Evolutionary conservation across 1,140 invertebrate genomes (phyloP).

Genomic region (Drosophila punjabiensis): DNA sequence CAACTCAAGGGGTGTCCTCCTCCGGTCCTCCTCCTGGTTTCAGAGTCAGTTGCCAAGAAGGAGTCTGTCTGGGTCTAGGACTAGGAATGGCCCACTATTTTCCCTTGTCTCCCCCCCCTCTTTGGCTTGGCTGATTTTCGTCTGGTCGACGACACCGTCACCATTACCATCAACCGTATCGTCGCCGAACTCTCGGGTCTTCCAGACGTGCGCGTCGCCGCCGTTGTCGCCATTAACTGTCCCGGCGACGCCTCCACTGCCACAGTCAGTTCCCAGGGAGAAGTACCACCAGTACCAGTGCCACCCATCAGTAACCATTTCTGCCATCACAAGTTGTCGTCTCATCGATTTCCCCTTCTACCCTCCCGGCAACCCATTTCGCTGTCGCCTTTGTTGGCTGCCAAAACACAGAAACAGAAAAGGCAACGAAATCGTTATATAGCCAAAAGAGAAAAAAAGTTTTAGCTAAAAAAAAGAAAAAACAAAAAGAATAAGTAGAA

Average conservation of each 20-base stretch:
- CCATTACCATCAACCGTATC: conserved; percentile 41
- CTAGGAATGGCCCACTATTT: conserved; percentile 23
- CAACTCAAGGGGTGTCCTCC: conserved; percentile 8
- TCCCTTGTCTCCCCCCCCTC: background rate
- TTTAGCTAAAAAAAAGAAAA: conserved; percentile 35
- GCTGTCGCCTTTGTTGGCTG: conserved; percentile 61
- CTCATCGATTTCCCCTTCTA: conserved; percentile 60
- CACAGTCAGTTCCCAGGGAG: conserved; percentile 2
- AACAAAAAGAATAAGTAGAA: conserved; percentile 35
- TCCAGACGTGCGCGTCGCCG: conserved; percentile 69
- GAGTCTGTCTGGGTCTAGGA: conserved; percentile 21
- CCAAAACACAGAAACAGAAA: conserved; percentile 52
- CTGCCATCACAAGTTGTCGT: conserved; percentile 48
- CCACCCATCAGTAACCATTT: conserved; percentile 5
- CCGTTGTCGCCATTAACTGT: conserved; percentile 70
- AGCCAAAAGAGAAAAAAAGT: conserved; percentile 25
- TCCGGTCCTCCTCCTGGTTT: background rate
- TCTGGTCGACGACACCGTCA: conserved; percentile 72
- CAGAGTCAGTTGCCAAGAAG: background rate
- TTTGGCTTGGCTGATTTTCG: conserved; percentile 37
- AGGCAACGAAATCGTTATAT: conserved; percentile 45
- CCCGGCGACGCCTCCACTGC: conserved; percentile 43
- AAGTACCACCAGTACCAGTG: background rate
- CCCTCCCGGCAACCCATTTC: conserved; percentile 33
- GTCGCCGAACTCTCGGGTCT: conserved; percentile 44